A percentile compares a stretch with the other conserved stretches of the same genome.
Conservation (phyloP, 2,888 invertebrate genomes). For the Mayetiola destructor region DNA sequence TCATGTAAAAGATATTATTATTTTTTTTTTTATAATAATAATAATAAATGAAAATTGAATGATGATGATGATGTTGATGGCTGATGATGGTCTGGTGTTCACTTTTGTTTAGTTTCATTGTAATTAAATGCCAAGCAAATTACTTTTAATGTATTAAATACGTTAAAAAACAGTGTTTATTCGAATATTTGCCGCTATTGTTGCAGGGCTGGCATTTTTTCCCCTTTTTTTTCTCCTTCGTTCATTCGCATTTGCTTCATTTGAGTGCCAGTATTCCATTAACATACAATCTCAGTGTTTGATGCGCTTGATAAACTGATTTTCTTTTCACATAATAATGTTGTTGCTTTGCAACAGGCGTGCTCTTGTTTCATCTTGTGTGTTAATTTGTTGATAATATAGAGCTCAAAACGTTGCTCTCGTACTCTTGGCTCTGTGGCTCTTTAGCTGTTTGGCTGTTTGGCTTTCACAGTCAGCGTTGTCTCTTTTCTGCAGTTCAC, state of each 20-base stretch:
- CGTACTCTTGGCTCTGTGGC: neutral
- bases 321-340: no score
- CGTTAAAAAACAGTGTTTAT: constrained; percentile 5
- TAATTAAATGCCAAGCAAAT: constrained; percentile 1
- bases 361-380: constrained; percentile 6
- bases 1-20: no score
- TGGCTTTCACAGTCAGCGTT: no score
- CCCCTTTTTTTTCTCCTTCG: neutral
- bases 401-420: neutral
- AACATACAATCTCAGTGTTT: neutral
- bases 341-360: no score
- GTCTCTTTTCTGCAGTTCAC: no score
- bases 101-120: constrained; percentile 9
- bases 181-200: neutral
- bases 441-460: no score
- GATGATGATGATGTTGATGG: no score
- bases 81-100: no score
- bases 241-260: neutral
- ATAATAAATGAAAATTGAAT: no score
- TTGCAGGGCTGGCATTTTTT: neutral
- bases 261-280: neutral
- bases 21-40: no score
- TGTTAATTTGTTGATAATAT: constrained; percentile 10
- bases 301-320: neutral
- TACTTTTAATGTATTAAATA: constrained; percentile 11